Percentiles rank a stretch among this genome's conserved stretches.
phyloP scores from a whole-genome alignment of 2,113 vertebrate species.

The Laticauda colubrina region DNA sequence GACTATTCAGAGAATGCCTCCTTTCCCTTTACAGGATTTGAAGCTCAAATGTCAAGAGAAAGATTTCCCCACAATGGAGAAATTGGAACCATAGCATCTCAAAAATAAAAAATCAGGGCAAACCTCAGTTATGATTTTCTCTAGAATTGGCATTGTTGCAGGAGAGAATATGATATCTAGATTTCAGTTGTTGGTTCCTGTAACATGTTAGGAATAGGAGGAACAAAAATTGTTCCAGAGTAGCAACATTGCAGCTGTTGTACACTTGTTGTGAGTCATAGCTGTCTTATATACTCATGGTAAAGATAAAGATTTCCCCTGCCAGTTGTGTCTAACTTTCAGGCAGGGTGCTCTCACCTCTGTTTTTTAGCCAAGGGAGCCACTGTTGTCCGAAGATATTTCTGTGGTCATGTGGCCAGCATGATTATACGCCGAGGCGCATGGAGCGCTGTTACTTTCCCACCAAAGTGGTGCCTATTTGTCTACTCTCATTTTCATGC shows the following conservation, averaged over 20 bases:
- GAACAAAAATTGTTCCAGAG: too few relatives aligned
- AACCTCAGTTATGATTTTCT: conserved; percentile 33
- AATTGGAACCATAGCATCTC: neutral
- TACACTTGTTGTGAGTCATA: neutral
- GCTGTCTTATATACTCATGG: neutral
- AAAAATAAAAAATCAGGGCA: neutral
- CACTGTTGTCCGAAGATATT: too few relatives aligned
- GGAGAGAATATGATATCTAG: neutral
- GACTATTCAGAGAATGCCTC: neutral
- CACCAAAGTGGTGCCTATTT: too few relatives aligned
- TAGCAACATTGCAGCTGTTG: neutral
- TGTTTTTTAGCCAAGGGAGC: too few relatives aligned
- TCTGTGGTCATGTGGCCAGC: too few relatives aligned
- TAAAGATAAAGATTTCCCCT: too few relatives aligned
- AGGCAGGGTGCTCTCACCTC: too few relatives aligned
- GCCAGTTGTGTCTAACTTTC: too few relatives aligned
- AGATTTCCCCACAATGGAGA: neutral
- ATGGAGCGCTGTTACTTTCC: too few relatives aligned
- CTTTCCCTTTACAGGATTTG: neutral
- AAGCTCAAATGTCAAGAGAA: neutral
- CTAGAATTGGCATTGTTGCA: conserved; percentile 12
- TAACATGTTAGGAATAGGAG: neutral
- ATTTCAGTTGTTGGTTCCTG: neutral
- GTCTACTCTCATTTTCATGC: too few relatives aligned
- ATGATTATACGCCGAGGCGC: too few relatives aligned